Percentiles rank a stretch among this genome's conserved stretches.
phyloP scores from a whole-genome alignment of 2,797 vertebrate genomes.

The Cirrhinus mrigala region DNA sequence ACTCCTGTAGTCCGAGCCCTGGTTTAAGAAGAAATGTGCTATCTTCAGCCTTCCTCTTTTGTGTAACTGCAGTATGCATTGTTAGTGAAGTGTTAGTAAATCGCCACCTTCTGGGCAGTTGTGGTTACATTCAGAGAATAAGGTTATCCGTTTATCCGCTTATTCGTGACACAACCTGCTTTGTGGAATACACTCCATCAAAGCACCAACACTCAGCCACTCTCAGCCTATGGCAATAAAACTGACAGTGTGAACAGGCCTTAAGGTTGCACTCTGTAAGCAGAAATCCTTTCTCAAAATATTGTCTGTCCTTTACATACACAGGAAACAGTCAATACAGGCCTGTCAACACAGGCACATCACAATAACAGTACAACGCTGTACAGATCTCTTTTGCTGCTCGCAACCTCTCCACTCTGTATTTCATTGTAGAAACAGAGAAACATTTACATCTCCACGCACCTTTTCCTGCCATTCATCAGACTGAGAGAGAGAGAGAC shows the following conservation, averaged over 20 bases:
- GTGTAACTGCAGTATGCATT: too few species aligned
- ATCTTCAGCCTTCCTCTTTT: too few species aligned
- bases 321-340: conserved; percentile 42
- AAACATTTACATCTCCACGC: conserved; percentile 4
- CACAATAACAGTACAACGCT: conserved; percentile 39
- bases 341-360: conserved; percentile 30
- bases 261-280: not conserved
- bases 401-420: conserved; percentile 2
- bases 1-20: too few species aligned
- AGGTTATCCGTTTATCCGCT: too few species aligned
- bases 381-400: conserved; percentile 34
- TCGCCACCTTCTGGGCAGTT: too few species aligned
- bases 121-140: too few species aligned
- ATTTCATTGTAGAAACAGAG: conserved; percentile 33
- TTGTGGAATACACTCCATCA: not conserved
- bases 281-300: conserved; percentile 15
- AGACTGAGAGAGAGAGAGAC: not conserved
- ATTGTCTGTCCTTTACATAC: not conserved
- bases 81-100: too few species aligned
- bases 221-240: conserved; percentile 13
- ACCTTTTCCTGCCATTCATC: conserved; percentile 47
- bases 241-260: not conserved
- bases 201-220: not conserved
- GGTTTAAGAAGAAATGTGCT: too few species aligned
- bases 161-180: not conserved